These are phyloP conservation scores for Bicyclus anynana DNA, from an alignment of 1,140 invertebrate genomes.

Conservation along the genomic window DNA sequence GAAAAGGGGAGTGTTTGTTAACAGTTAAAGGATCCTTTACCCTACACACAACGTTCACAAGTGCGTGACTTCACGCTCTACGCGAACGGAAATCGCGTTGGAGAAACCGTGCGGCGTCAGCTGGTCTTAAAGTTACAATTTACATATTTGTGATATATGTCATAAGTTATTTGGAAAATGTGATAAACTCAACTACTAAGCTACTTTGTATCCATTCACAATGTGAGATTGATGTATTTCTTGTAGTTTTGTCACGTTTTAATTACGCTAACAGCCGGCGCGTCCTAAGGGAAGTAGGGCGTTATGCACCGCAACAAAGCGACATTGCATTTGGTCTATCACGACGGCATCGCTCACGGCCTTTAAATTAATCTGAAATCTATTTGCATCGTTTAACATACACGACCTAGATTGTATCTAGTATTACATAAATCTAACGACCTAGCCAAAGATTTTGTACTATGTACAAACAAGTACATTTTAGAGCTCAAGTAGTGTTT, in stretches of 20 bases:
- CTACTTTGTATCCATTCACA: conserved; percentile 27
- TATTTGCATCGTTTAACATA: conserved; percentile 2
- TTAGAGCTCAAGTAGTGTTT: too few species aligned
- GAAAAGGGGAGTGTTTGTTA: too few species aligned
- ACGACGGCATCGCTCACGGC: conserved; percentile 17
- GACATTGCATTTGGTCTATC: conserved; percentile 47
- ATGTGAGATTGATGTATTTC: conserved; percentile 48
- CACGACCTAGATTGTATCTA: not conserved
- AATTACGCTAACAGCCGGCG: conserved; percentile 69
- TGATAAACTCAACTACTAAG: not conserved
- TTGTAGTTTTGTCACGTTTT: conserved; percentile 62
- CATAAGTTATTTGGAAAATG: not conserved
- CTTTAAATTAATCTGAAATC: conserved; percentile 12
- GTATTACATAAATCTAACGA: not conserved
- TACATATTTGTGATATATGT: too few species aligned
- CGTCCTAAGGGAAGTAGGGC: conserved; percentile 57
- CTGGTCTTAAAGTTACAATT: too few species aligned
- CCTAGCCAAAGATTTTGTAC: not conserved
- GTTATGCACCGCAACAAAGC: conserved; percentile 49
- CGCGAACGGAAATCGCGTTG: too few species aligned
- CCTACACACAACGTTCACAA: too few species aligned
- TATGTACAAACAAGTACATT: too few species aligned
- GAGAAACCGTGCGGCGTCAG: too few species aligned
- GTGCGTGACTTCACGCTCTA: too few species aligned
- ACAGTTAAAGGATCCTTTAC: too few species aligned